Evolutionary conservation across 37 sponge, comb jelly and placozoan species (phyloP).

Genomic region (Haliclona indistincta): DNA sequence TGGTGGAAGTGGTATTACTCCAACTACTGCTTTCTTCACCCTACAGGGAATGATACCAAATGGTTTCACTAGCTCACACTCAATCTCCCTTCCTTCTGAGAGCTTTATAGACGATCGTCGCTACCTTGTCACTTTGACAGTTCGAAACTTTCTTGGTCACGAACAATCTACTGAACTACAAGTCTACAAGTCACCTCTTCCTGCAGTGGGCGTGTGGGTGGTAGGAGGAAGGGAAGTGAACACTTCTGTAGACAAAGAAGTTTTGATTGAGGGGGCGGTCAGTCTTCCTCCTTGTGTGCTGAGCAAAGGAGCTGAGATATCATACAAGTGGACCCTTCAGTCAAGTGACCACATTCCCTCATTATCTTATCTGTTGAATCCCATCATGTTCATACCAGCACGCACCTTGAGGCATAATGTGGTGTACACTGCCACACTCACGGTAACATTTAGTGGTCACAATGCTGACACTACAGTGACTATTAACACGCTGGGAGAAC

Average conservation of each 20-base stretch:
- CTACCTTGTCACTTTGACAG: conserved; percentile 21
- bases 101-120: not conserved
- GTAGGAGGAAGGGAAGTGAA: conserved; percentile 14
- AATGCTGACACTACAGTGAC: not conserved
- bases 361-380: not conserved
- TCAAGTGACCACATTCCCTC: not conserved
- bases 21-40: conserved; percentile 12
- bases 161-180: not conserved
- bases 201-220: too few relatives aligned
- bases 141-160: conserved; percentile 42
- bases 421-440: conserved; percentile 19
- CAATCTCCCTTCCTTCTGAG: conserved; percentile 3
- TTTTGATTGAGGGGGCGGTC: conserved; percentile 12
- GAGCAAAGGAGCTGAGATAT: not conserved
- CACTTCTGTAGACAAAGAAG: conserved; percentile 1
- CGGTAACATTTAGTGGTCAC: not conserved
- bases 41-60: conserved; percentile 17
- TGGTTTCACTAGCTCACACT: not conserved
- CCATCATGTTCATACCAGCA: conserved; percentile 33
- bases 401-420: conserved; percentile 4
- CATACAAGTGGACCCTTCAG: not conserved
- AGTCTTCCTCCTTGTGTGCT: not conserved
- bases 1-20: not conserved
- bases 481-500: not conserved
- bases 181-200: not conserved